These are phyloP conservation scores for Stenchaetothrips biformis DNA, from an alignment of 2,888 invertebrate species.

Conservation along the genomic window DNA sequence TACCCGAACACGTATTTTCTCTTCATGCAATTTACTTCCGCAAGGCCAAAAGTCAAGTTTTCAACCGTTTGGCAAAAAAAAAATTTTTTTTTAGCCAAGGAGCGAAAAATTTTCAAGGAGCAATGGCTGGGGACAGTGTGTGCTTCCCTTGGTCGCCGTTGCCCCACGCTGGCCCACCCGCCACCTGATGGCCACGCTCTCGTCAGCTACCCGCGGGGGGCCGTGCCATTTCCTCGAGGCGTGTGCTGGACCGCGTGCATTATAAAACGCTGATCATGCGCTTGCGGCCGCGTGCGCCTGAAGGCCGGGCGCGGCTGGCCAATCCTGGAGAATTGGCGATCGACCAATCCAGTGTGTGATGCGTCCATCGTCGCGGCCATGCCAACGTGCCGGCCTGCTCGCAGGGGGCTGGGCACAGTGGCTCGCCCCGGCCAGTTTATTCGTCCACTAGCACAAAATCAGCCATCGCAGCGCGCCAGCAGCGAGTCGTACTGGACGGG, in stretches of 20 bases:
- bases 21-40: no score
- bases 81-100: no score
- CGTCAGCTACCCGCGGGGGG: neutral
- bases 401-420: neutral
- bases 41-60: no score
- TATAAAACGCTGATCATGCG: no score
- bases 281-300: no score
- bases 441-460: constrained; percentile 5
- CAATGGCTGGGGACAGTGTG: no score
- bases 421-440: neutral
- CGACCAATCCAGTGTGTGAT: neutral
- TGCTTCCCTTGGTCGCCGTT: neutral
- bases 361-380: neutral
- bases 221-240: neutral
- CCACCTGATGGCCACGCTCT: neutral
- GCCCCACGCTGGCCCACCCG: no score
- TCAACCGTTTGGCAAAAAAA: no score
- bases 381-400: neutral
- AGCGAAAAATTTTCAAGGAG: no score
- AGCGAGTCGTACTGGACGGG: neutral
- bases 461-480: neutral
- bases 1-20: no score
- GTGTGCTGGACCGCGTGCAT: neutral
- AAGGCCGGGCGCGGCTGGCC: neutral
- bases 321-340: neutral